Evolutionary conservation across 2,113 vertebrate genomes (phyloP), one percentile per base, ranked within the genome.

Genomic region (Zapus hudsonius): DNA sequence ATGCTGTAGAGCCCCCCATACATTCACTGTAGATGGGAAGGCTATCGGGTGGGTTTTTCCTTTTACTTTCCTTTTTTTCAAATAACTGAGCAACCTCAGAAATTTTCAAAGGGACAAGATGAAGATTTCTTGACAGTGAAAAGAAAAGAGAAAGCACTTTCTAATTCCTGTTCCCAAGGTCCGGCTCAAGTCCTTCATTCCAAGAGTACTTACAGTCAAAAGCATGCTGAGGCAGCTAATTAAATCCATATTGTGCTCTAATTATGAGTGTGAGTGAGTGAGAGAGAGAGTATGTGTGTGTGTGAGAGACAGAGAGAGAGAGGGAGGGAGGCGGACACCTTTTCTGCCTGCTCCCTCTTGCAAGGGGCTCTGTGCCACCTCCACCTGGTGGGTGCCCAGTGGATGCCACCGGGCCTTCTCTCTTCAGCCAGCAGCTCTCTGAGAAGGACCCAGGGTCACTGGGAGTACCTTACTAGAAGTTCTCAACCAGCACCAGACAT

Each of bases 11-110:
- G 16, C n/a, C 85, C 33, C 59, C 47, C 47, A 66, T 33, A 27
- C 72, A 42, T 70, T 59, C 22, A 29, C 2, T 36, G 73, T 10
- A 25, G 6, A 81, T 16, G 75, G 63, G 25, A 79, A 67, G 16
- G 29, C 22, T 29, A 20, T 59, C 47, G 44, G 4, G 38, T 7
- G n/a, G n/a, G n/a, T 38, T 67, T 75, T 74, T 85, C 63, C 3
- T 33, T 20, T 31, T 61, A 55, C 36, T 29, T n/a, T 84, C 33
- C 64, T 22, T 40, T 7, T 40, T n/a, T 72, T 66, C 36, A 82
- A 57, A 29, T n/a, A 79, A 94, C 52, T 33, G 52, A 87, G 61
- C 31, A 93, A 67, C 44, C 82, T 25, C 64, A 92, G 79, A 90
- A 67, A 75, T 52, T 42, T 70, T 83, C 80, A 73, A 59, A 79